Conservation (phyloP, 2,797 vertebrate species). For the Pseudomugil tenellus region DNA sequence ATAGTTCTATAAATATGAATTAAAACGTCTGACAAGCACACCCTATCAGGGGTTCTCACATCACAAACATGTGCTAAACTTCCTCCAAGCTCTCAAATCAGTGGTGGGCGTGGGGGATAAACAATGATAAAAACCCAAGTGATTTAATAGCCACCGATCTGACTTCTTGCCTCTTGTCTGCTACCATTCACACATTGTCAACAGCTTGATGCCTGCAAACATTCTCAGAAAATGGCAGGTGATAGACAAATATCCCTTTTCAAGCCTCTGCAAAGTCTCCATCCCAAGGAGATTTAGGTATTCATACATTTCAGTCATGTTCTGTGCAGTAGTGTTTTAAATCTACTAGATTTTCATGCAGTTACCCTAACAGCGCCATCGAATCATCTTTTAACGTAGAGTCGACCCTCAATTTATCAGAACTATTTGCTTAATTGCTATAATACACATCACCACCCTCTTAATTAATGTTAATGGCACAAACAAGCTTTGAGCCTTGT, state of each 20-base stretch:
- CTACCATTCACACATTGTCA: constrained; percentile 61
- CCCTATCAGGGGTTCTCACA: constrained; percentile 71
- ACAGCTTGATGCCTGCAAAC: constrained; percentile 47
- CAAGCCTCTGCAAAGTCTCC: constrained; percentile 13
- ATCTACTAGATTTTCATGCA: constrained; percentile 13
- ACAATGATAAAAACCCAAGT: constrained; percentile 59
- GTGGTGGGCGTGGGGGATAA: constrained; percentile 31
- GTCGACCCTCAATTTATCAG: constrained; percentile 44
- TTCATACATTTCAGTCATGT: no score
- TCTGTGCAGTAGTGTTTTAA: constrained; percentile 3
- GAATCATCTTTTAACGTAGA: constrained; percentile 21
- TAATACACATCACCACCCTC: constrained; percentile 51
- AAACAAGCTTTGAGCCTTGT: constrained; percentile 26
- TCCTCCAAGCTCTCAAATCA: constrained; percentile 71
- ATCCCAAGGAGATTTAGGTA: no score
- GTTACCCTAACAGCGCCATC: constrained; percentile 1
- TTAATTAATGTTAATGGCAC: constrained; percentile 74
- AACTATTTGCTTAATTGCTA: constrained; percentile 55
- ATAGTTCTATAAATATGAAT: neutral
- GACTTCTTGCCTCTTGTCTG: constrained; percentile 63
- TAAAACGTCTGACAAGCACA: constrained; percentile 32
- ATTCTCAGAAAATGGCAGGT: constrained; percentile 56
- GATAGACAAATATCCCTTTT: constrained; percentile 27
- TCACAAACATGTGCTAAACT: constrained; percentile 72
- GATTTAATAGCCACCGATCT: constrained; percentile 67